phyloP scores from a whole-genome alignment of 2,113 vertebrate genomes.

The Sprattus sprattus region DNA sequence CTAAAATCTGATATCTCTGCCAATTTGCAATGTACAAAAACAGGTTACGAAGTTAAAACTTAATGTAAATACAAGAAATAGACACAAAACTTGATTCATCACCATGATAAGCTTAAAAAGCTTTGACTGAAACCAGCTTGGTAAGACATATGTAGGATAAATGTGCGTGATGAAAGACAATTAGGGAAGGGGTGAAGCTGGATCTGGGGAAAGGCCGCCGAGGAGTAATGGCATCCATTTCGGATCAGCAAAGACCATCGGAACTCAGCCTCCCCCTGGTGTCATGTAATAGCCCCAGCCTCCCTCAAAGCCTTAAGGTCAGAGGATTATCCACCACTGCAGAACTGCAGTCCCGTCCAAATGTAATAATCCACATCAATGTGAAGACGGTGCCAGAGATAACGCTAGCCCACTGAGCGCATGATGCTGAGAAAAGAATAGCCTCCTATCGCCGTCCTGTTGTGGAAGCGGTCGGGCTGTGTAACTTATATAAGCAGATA shows the following conservation, averaged over 20 bases:
- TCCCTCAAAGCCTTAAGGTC: constrained; percentile 31
- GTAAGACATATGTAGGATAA: not conserved
- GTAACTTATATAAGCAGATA: not conserved
- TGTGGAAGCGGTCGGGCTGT: not conserved
- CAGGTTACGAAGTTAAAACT: too few species aligned
- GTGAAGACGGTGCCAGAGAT: constrained; percentile 4
- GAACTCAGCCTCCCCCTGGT: constrained; percentile 20
- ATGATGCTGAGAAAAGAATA: not conserved
- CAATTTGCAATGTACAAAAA: too few species aligned
- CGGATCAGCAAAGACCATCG: not conserved
- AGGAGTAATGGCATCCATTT: not conserved
- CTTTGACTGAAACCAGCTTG: not conserved
- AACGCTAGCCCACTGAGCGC: not conserved
- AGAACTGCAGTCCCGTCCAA: constrained; percentile 7
- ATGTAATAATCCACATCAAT: constrained; percentile 31
- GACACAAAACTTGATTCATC: not conserved
- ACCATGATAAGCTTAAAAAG: not conserved
- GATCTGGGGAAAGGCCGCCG: not conserved
- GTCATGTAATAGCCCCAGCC: constrained; percentile 20
- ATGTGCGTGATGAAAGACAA: not conserved
- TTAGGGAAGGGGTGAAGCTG: not conserved
- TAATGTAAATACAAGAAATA: not conserved
- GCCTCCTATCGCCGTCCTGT: not conserved
- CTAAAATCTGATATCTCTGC: too few species aligned
- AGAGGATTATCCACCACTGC: constrained; percentile 16